Base-by-base conservation (phyloP, 2,113 vertebrate species). In the Scatophagus argus region DNA sequence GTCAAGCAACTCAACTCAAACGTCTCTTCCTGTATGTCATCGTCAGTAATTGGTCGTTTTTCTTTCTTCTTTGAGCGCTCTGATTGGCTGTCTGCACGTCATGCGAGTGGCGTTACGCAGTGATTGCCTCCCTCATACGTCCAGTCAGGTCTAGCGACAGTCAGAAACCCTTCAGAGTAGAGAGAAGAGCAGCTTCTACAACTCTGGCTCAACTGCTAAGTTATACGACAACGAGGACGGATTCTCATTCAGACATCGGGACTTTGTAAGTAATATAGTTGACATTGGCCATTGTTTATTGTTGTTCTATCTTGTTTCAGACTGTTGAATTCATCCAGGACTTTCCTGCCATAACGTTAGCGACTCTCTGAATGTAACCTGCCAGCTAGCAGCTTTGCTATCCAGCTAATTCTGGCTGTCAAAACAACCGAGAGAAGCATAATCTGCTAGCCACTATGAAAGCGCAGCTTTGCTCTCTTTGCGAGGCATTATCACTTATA, bases 101-200 rank as follows among this genome's bases (percentile, higher is more conserved):
- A 87, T 91, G 94, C 93, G 94, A 93, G 86, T 3, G 21, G 43
- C 89, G 91, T 94, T 89, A 92, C 73, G 13, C 11, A 8, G 5
- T 36, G 39, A 63, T 25, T 43, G 46, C 74, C 75, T 79, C 34
- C 60, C 64, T 79, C 16, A 21, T 29, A 84, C 80, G 86, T 87
- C 64, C 66, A 77, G 92, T 91, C 72, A 25, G 58, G 73, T 80
- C 23, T 21, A 84, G 84, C 52, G 46, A 17, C 74, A 56, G 58
- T 47, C 69, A 77, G 41, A 21, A 10, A 29, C 17, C 14, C 0
- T 13, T 82, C 41, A 54, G 77, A 70, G 75, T 43, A 4, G 47
- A 56, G 52, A 49, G 65, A 67, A 11, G 19, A 68, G 47, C 55
- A 0, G 3, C 49, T 34, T 25, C 5, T 1, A 31, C 82, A 82